Conservation (phyloP, 2,888 invertebrate genomes). For the Exocentrus adspersus region DNA sequence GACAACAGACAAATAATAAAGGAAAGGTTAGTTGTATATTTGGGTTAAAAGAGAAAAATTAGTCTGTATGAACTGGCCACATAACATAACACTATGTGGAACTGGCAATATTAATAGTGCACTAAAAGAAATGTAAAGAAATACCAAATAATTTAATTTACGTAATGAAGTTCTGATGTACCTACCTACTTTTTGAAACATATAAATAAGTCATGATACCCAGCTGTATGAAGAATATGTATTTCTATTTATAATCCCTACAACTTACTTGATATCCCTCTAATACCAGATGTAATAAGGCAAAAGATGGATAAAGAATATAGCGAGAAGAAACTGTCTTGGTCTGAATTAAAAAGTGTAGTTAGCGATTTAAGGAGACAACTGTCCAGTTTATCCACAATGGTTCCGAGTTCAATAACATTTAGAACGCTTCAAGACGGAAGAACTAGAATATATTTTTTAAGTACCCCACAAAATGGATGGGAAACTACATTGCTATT, state of each 20-base stretch:
- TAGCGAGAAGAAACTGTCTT: constrained; percentile 65
- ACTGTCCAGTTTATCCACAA: constrained; percentile 79
- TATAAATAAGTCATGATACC: constrained; percentile 21
- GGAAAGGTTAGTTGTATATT: constrained; percentile 49
- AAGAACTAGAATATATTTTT: constrained; percentile 87
- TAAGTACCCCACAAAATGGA: constrained; percentile 86
- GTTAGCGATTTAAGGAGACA: constrained; percentile 84
- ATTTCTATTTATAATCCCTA: constrained; percentile 45
- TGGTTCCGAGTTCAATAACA: constrained; percentile 84
- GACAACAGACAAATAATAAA: constrained; percentile 36
- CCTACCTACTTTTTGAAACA: not conserved
- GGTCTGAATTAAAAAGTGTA: constrained; percentile 83
- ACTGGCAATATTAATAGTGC: no score
- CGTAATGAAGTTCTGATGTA: constrained; percentile 4
- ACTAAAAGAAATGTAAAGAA: no score
- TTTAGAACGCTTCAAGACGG: constrained; percentile 83
- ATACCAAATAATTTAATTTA: constrained; percentile 10
- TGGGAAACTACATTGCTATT: constrained; percentile 91
- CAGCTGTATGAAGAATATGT: constrained; percentile 8
- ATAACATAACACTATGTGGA: no score
- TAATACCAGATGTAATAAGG: constrained; percentile 48
- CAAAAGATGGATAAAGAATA: constrained; percentile 46
- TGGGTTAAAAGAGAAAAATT: constrained; percentile 46
- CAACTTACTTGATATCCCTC: constrained; percentile 33
- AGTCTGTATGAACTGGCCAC: constrained; percentile 37